Percentiles rank a stretch among this genome's conserved stretches.
Evolutionary conservation across 2,888 invertebrate species (phyloP).

Genomic region (Amblyjoppa fuscipennis): DNA sequence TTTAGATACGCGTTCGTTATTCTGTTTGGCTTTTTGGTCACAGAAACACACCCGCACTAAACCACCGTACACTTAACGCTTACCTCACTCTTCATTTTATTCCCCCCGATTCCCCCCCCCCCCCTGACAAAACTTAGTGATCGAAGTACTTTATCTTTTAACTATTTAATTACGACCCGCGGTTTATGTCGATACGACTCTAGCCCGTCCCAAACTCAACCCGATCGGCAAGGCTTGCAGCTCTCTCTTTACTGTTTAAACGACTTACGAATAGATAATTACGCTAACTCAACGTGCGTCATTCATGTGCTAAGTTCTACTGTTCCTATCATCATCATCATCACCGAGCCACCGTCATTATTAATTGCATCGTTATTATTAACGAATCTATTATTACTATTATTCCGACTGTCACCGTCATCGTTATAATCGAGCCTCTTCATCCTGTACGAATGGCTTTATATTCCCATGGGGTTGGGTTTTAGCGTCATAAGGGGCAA

Average conservation of each 20-base stretch:
- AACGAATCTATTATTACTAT: slow-evolving; percentile 67
- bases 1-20: slow-evolving; percentile 77
- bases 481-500: slow-evolving; percentile 73
- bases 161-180: slow-evolving; percentile 3
- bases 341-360: slow-evolving; percentile 74
- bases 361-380: slow-evolving; percentile 65
- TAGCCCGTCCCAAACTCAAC: background rate
- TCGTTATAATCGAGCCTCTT: slow-evolving; percentile 71
- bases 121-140: slow-evolving; percentile 6
- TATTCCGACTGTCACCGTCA: slow-evolving; percentile 66
- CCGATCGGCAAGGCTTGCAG: slow-evolving; percentile 40
- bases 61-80: slow-evolving; percentile 80
- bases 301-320: slow-evolving; percentile 72
- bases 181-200: background rate
- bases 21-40: slow-evolving; percentile 84
- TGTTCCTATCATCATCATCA: slow-evolving; percentile 71
- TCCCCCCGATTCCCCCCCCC: background rate
- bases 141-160: background rate
- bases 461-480: slow-evolving; percentile 76
- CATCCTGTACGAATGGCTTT: slow-evolving; percentile 78
- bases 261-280: slow-evolving; percentile 59
- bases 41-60: slow-evolving; percentile 83
- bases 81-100: slow-evolving; percentile 74
- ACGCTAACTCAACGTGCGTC: slow-evolving; percentile 67
- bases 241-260: slow-evolving; percentile 41